Conservation (phyloP, 2,797 vertebrate species). For the Takifugu ocellatus region DNA sequence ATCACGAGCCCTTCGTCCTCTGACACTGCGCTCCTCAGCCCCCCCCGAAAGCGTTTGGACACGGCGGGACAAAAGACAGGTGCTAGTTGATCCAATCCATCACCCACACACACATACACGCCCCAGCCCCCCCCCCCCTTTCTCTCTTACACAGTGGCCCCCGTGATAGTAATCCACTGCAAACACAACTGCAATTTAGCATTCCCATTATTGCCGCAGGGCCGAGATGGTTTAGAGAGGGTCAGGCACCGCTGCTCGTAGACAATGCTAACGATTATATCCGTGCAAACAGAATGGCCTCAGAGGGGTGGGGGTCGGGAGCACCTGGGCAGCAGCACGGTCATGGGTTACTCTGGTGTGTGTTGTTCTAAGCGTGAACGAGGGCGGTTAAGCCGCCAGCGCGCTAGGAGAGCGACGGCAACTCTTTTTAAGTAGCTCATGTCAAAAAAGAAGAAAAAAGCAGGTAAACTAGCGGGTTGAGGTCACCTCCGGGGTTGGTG, state of each 20-base stretch:
- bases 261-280: conserved; percentile 65
- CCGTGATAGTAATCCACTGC: conserved; percentile 59
- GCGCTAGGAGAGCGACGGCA: background rate
- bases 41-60: conserved; percentile 15
- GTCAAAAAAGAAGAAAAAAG: no score
- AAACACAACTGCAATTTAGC: conserved; percentile 65
- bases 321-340: conserved; percentile 40
- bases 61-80: conserved; percentile 42
- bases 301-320: conserved; percentile 4
- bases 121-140: conserved; percentile 19
- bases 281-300: conserved; percentile 41
- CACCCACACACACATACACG: background rate
- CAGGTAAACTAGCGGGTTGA: background rate
- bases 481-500: no score
- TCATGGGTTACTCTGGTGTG: conserved; percentile 6
- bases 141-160: conserved; percentile 42
- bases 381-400: background rate
- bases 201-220: conserved; percentile 61
- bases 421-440: no score
- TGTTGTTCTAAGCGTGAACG: conserved; percentile 2
- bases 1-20: background rate
- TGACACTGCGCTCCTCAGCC: background rate
- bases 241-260: conserved; percentile 60
- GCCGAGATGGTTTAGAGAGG: conserved; percentile 53
- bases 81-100: conserved; percentile 11